Evolutionary conservation across 1,140 invertebrate species (phyloP).

Genomic region (Papilio machaon): DNA sequence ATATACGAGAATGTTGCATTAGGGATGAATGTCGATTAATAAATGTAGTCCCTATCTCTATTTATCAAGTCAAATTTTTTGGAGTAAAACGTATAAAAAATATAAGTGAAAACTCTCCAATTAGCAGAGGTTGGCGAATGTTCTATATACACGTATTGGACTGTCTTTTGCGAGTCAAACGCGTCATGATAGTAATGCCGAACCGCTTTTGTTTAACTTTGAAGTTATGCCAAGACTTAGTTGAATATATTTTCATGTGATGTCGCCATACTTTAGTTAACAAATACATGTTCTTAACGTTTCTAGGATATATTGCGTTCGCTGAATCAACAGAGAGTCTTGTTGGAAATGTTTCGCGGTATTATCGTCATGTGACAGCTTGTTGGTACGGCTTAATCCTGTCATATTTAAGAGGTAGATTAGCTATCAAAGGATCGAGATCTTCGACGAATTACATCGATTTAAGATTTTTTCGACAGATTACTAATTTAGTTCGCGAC

Average conservation of each 20-base stretch:
- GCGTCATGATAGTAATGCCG: not conserved
- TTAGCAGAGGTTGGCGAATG: no score
- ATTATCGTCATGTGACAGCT: conserved; percentile 24
- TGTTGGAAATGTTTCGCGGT: conserved; percentile 41
- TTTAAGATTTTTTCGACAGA: no score
- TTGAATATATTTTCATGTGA: conserved; percentile 34
- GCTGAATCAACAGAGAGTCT: conserved; percentile 43
- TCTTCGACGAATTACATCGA: no score
- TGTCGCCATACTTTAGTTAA: conserved; percentile 46
- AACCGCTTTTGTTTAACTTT: conserved; percentile 6
- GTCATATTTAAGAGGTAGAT: not conserved
- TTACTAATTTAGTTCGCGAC: no score
- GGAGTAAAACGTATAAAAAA: no score
- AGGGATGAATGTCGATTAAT: no score
- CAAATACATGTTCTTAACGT: conserved; percentile 43
- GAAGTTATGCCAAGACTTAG: conserved; percentile 28
- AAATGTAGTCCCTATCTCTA: no score
- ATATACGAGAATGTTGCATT: not conserved
- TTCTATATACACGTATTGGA: no score
- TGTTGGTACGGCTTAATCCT: not conserved
- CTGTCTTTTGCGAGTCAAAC: no score
- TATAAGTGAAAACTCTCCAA: no score
- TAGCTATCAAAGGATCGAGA: not conserved
- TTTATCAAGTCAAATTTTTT: no score
- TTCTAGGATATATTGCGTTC: conserved; percentile 44